Evolutionary conservation across 2,797 vertebrate genomes (phyloP), one percentile per base, ranked within the genome.

Genomic region (Zalophus californianus): DNA sequence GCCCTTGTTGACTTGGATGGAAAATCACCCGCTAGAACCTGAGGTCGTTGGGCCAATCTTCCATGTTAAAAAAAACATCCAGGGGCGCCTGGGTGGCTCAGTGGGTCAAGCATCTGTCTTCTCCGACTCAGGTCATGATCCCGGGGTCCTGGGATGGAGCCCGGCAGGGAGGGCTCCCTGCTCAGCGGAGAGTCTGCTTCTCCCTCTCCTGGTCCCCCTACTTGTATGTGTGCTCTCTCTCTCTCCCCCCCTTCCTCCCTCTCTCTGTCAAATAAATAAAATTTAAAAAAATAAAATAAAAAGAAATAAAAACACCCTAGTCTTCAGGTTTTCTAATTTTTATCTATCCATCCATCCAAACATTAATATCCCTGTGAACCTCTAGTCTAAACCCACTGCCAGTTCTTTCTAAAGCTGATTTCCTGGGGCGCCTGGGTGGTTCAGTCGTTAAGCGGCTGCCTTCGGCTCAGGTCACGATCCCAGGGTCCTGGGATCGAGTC

Each of bases 1-100:
- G 98, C 96, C 88, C 98, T 98, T 54, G 95, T 97, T 98, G 98
- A 99, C 97, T 97, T 98, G 98, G 98, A 66, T 41, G 93, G 38
- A 98, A 98, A 98, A 93, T 96, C 91, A 4, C 0, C 93, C 96
- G 95, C 0, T 35, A 90, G 95, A 97, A 98, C 98, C 98, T 96
- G 95, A 80, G 97, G 98, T 97, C 98, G 95, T 94, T 87, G 60
- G 96, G 97, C 95, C 97, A 95, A 95, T 83, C 96, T 75, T 84
- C 92, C 66, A 62, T 96, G 96, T 97, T 52, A 97, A 96, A 90
- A 98, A 94, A 95, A 82, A 58, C 8, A 16, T 62, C 44, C 29
- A n/a, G 14, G 62, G 29, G 7, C 14, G 7, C 7, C 29, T 66
- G 14, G 0, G 7, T 32, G 62, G 32, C 32, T 66, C 62, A n/a